Evolutionary conservation across 2,797 vertebrate species (phyloP), one percentile per base, ranked within the genome.

Genomic region (Hipposideros larvatus): DNA sequence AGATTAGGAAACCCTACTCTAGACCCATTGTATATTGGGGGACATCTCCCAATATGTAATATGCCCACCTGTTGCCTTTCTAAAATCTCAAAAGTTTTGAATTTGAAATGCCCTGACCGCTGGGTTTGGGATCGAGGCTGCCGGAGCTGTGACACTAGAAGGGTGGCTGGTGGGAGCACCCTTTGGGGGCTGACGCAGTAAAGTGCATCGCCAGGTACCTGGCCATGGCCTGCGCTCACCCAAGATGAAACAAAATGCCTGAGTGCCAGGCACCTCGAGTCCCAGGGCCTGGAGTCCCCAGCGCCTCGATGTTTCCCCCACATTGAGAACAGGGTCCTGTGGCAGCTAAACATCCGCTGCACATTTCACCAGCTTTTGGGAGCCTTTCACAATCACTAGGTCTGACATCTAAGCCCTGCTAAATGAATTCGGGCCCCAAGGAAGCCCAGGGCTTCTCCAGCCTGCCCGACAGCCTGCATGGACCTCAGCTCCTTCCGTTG

Each of bases 181-280:
- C 15, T 46, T 46, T 53, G 11, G 55, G 75, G 70, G 41, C 74
- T 10, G 80, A 22, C 0, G 0, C 31, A 16, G 28, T 3, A 4
- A 48, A 18, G 4, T 21, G 1, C 7, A 0, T n/a, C 59, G 57
- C 74, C 48, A 2, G 19, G 19, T 61, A 41, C 37, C 24, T 71
- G 55, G 18, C 41, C 19, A 7, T 7, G 19, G 24, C 0, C 1
- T 3, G 0, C 0, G 19, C 21, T 70, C 43, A 16, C 37, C 65
- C 59, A 14, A 8, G 82, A 6, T 3, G 59, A 57, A 28, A 22
- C 59, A 11, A 18, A 41, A 46, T 1, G 15, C 51, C 79, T 0
- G 0, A 13, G 13, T 77, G 83, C 51, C 26, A 3, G 22, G 41
- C 8, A 2, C 41, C 77, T 37, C 3, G 22, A 28, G 21, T 53